These are phyloP conservation scores for Jaculus jaculus DNA, from an alignment of 2,113 vertebrate genomes.

Conservation along the genomic window DNA sequence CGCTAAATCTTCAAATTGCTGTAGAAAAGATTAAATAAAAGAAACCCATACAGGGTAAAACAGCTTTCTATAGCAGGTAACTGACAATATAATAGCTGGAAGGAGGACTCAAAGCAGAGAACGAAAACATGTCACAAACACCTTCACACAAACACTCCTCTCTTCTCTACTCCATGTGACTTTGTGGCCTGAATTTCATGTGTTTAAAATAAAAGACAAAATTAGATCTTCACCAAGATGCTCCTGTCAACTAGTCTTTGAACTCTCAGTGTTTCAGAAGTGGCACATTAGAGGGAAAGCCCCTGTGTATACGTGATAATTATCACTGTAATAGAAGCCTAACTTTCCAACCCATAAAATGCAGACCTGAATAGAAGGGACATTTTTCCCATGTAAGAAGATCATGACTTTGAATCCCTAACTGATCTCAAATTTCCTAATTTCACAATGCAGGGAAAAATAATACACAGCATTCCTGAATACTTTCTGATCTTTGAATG, in stretches of 20 bases:
- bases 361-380: constrained; percentile 33
- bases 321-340: constrained; percentile 26
- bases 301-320: background rate
- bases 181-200: constrained; percentile 46
- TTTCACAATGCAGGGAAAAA: constrained; percentile 54
- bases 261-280: background rate
- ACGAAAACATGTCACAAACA: background rate
- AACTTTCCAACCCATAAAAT: background rate
- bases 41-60: background rate
- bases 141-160: background rate
- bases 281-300: background rate
- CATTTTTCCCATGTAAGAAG: constrained; percentile 55
- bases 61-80: background rate
- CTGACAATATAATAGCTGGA: background rate
- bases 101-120: constrained; percentile 3
- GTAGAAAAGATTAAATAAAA: background rate
- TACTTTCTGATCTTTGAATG: background rate
- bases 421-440: constrained; percentile 29
- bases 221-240: background rate
- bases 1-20: background rate
- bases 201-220: too few relatives aligned
- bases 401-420: constrained; percentile 43
- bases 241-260: background rate
- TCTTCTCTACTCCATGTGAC: background rate
- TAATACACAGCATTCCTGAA: constrained; percentile 2